Evolutionary conservation across 2,888 invertebrate species (phyloP), one percentile per base, ranked within the genome.

Genomic region (Heteromyza rotundicornis): DNA sequence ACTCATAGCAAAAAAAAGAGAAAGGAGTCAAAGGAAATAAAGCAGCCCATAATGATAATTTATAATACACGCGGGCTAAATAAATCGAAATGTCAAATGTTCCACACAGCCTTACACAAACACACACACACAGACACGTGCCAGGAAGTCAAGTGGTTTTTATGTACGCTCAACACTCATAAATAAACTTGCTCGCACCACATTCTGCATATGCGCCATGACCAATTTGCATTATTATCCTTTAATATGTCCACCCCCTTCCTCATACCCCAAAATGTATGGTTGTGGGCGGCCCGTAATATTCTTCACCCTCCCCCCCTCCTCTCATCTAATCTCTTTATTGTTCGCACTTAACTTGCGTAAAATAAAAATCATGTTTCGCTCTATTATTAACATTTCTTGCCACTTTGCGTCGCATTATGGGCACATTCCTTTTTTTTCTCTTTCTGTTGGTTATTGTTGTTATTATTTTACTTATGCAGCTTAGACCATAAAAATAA

Each of bases 301-400:
- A 32, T 40, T n/a, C 40, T 40, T n/a, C 8, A 57, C 57, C 35
- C 16, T n/a, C 47, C 24, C 16, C 27, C 54, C 17, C 68, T 75
- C 75, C 76, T 77, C 75, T 74, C 68, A 35, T 65, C 73, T 71
- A 77, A 76, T 76, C 76, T 73, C 74, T 77, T 77, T 76, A 77
- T 77, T 76, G 77, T 77, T 76, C 76, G 76, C 80, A 80, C 78
- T 80, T 80, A 79, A 79, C 75, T 80, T 80, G 79, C 77, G 79
- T 80, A 79, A 80, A 79, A 80, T 80, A 80, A 80, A 79, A 79
- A 80, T 77, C 79, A 79, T 79, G 80, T 79, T 75, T 75, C 72
- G 63, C 60, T 62, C 58, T 56, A 60, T 63, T 60, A 67, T 63
- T 75, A 74, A 69, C 76, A 74, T 76, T 64, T 62, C 55, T 62